Evolutionary conservation across 2,113 vertebrate species (phyloP), one percentile per base, ranked within the genome.

Genomic region (Hippoglossus stenolepis): DNA sequence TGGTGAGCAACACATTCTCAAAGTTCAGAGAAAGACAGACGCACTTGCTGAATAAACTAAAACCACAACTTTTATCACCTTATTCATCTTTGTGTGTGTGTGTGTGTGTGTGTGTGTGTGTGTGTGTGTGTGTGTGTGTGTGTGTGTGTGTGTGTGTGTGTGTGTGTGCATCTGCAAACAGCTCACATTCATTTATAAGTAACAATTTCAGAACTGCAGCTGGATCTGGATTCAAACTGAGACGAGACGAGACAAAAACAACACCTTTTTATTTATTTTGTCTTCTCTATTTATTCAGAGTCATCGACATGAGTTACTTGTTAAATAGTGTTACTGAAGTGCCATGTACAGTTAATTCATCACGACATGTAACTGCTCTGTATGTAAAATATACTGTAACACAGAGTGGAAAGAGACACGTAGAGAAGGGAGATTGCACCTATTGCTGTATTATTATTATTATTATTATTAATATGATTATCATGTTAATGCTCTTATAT

Each of bases 401-500:
- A 56, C 73, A 75, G 70, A 66, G 45, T 40, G 47, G 79, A 84
- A 21, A 60, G 70, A 76, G 49, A 81, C 76, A 61, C 53, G 17
- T 26, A 26, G 66, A 62, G 67, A 61, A 65, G 60, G 61, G 57
- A 45, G 38, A 68, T 49, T 40, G 66, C 76, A 83, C 70, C 67
- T 74, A 67, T 81, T 83, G 63, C 77, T 88, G 77, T 87, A 82
- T 79, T 79, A 87, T 80, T 38, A 85, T 79, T 79, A 87, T 80
- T 38, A 85, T 80, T 38, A 85, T 77, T 65, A 69, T 83, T 62
- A 87, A 79, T 65, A 76, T 71, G 70, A 73, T 70, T 54, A 72
- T 74, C 51, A 80, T 87, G 71, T 85, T 80, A 86, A 71, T 75
- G 77, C 79, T 88, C 82, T 89, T 88, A 62, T 89, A 90, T 89